A percentile compares a stretch with the other conserved stretches of the same genome.
phyloP scores from a whole-genome alignment of 2,113 vertebrate species.

The Phyllostomus discolor region DNA sequence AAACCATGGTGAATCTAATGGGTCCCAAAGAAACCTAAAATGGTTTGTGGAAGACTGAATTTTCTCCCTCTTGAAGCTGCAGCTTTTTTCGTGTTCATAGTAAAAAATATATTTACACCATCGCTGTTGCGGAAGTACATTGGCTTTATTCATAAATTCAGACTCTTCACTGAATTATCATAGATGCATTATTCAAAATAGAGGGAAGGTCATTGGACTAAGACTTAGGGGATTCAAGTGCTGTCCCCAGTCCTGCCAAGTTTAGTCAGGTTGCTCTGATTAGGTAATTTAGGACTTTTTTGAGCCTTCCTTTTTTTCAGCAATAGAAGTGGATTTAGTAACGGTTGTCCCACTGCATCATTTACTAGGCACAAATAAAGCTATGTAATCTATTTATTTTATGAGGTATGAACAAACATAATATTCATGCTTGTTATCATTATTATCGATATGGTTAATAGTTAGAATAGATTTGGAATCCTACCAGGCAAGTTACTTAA shows the following conservation, averaged over 20 bases:
- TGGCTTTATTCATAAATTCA: neutral
- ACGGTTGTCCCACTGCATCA: neutral
- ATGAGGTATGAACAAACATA: neutral
- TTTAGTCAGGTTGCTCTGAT: neutral
- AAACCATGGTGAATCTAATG: slow-evolving; percentile 45
- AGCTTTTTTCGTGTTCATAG: neutral
- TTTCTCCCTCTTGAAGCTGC: neutral
- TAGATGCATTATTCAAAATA: neutral
- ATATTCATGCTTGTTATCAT: neutral
- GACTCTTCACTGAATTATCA: neutral
- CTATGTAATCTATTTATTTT: neutral
- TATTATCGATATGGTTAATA: neutral
- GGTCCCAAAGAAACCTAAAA: slow-evolving; percentile 52
- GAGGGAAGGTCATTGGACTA: neutral
- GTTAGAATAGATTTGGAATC: neutral
- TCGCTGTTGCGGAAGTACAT: neutral
- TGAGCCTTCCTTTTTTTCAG: neutral
- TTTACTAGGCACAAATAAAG: neutral
- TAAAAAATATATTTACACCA: neutral
- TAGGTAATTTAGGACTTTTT: neutral
- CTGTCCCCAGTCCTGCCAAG: neutral
- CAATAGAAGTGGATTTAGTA: neutral
- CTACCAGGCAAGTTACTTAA: neutral
- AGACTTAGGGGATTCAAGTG: neutral
- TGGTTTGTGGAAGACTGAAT: neutral